Evolutionary conservation across 2,113 vertebrate species (phyloP).

Genomic region (Rhea pennata): DNA sequence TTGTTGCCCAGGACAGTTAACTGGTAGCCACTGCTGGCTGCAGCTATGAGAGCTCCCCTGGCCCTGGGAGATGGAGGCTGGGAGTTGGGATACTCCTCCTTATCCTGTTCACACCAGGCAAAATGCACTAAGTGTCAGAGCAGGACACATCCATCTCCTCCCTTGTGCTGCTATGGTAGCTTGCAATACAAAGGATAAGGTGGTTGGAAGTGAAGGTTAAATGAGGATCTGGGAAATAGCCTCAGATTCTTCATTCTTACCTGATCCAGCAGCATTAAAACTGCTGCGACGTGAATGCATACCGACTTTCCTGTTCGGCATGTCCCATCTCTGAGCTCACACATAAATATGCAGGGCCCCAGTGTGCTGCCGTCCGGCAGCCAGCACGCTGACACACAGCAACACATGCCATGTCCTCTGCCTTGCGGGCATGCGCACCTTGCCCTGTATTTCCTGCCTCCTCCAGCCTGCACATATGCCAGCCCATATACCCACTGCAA

Average conservation of each 20-base stretch:
- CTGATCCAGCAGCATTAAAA: not conserved
- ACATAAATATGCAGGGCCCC: not conserved
- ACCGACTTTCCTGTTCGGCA: accelerated
- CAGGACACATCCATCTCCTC: accelerated
- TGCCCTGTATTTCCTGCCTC: not conserved
- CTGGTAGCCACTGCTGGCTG: not conserved
- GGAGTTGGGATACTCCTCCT: not conserved
- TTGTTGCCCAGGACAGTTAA: not conserved
- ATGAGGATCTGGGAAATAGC: not conserved
- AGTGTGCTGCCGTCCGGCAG: not conserved
- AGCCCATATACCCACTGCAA: not conserved
- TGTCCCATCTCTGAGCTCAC: not conserved
- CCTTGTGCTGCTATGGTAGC: not conserved
- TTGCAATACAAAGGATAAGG: not conserved
- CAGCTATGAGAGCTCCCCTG: not conserved
- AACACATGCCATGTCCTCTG: not conserved
- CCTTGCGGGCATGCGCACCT: accelerated
- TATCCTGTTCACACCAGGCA: not conserved
- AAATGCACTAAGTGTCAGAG: not conserved
- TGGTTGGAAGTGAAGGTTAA: not conserved
- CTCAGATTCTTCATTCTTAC: not conserved
- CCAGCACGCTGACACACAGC: not conserved
- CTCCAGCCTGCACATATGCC: not conserved
- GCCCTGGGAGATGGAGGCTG: not conserved
- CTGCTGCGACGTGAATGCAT: not conserved